Percentiles rank a stretch among this genome's conserved stretches.
These are phyloP conservation scores for Andrena camellia DNA, from an alignment of 2,888 invertebrate genomes.

Conservation along the genomic window DNA sequence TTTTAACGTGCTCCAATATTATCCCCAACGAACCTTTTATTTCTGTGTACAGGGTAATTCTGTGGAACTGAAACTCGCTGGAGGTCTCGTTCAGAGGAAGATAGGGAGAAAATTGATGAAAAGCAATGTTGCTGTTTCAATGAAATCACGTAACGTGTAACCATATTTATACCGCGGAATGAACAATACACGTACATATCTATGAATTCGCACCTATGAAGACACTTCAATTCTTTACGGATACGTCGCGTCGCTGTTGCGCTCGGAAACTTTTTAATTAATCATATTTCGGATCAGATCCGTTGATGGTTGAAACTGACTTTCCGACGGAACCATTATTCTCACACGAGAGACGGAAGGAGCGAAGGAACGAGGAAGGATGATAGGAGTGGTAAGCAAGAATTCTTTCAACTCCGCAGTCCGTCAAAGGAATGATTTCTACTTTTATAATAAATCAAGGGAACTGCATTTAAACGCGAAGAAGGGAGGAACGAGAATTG, in stretches of 20 bases:
- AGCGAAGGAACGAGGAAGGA: too few relatives aligned
- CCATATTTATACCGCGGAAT: not conserved
- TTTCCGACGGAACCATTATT: too few relatives aligned
- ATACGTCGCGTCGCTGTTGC: too few relatives aligned
- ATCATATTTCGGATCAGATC: too few relatives aligned
- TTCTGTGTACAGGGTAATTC: not conserved
- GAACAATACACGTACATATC: not conserved
- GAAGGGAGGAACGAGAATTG: not conserved
- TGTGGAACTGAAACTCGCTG: not conserved
- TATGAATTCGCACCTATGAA: too few relatives aligned
- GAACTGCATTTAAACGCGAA: constrained; percentile 30
- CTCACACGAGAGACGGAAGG: too few relatives aligned
- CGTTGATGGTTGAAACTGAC: too few relatives aligned
- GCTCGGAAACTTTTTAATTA: too few relatives aligned
- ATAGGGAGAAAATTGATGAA: not conserved
- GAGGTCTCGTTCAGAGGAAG: not conserved
- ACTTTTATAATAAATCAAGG: constrained; percentile 35
- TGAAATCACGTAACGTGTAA: not conserved
- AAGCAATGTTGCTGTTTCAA: not conserved
- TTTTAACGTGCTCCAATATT: not conserved
- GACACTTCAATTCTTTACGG: not conserved
- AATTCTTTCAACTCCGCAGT: constrained; percentile 28
- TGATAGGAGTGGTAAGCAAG: too few relatives aligned
- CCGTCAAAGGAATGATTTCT: constrained; percentile 36
- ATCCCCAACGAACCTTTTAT: not conserved